phyloP scores from a whole-genome alignment of 2,797 vertebrate species.

The Stomatorhinus walkeri region DNA sequence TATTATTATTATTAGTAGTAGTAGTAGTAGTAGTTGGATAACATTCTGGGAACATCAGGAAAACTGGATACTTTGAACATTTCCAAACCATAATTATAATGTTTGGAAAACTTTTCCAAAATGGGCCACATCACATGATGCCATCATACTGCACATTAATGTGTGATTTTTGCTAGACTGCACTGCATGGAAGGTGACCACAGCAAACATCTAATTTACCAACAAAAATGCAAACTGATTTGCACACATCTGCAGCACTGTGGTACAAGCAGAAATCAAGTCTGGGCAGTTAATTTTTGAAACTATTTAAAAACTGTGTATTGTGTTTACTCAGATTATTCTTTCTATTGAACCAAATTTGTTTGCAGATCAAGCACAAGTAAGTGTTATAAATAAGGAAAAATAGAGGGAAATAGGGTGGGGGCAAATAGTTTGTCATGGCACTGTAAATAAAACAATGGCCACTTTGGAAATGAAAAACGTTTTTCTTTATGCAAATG shows the following conservation, averaged over 20 bases:
- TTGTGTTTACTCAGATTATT: background rate
- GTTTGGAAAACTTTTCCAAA: background rate
- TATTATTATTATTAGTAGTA: background rate
- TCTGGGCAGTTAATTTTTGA: background rate
- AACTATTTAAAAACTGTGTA: background rate
- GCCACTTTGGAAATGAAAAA: background rate
- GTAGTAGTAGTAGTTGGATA: background rate
- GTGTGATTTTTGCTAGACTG: background rate
- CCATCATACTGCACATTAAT: background rate
- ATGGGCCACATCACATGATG: background rate
- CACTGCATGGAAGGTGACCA: background rate
- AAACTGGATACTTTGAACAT: background rate
- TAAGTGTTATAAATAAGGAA: background rate
- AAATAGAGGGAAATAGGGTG: background rate
- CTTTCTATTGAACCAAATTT: background rate
- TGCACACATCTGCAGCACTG: background rate
- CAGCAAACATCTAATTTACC: background rate
- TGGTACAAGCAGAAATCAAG: background rate
- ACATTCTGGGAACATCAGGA: background rate
- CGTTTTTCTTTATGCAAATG: background rate
- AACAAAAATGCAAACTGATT: background rate
- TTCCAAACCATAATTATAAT: background rate
- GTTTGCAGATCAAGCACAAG: background rate
- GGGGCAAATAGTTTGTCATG: background rate
- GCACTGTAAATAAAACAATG: background rate